A percentile compares a stretch with the other conserved stretches of the same genome.
These are phyloP conservation scores for Sericinus montela DNA, from an alignment of 2,888 invertebrate species.

Conservation along the genomic window DNA sequence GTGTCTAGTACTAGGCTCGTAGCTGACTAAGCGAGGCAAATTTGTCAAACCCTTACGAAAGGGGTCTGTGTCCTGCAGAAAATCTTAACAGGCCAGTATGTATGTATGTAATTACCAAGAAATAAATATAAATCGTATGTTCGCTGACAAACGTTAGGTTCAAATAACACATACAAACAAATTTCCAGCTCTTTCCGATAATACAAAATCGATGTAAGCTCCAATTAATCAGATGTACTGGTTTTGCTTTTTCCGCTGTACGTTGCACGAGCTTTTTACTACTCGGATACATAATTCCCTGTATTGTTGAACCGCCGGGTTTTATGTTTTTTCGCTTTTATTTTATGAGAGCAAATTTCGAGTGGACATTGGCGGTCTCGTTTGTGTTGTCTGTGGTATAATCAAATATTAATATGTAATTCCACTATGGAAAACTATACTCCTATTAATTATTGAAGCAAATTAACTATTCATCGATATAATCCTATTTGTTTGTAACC, in stretches of 20 bases:
- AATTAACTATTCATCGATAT: too few relatives aligned
- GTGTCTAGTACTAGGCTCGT: too few relatives aligned
- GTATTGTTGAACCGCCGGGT: conserved; percentile 25
- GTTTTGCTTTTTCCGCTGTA: conserved; percentile 29
- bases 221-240: conserved; percentile 44
- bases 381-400: neutral
- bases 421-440: neutral
- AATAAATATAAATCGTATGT: neutral
- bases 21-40: too few relatives aligned
- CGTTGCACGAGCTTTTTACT: conserved; percentile 26
- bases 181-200: conserved; percentile 28
- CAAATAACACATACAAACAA: conserved; percentile 19
- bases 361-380: neutral
- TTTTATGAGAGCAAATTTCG: conserved; percentile 7
- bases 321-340: conserved; percentile 22
- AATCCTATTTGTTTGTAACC: too few relatives aligned
- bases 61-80: too few relatives aligned
- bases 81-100: too few relatives aligned
- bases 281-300: conserved; percentile 27
- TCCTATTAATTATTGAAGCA: too few relatives aligned
- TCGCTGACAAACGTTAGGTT: neutral
- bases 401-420: neutral
- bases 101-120: too few relatives aligned
- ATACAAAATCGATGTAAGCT: conserved; percentile 59
- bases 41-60: too few relatives aligned